Conservation (phyloP, 2,888 invertebrate genomes). For the Labia minor region DNA sequence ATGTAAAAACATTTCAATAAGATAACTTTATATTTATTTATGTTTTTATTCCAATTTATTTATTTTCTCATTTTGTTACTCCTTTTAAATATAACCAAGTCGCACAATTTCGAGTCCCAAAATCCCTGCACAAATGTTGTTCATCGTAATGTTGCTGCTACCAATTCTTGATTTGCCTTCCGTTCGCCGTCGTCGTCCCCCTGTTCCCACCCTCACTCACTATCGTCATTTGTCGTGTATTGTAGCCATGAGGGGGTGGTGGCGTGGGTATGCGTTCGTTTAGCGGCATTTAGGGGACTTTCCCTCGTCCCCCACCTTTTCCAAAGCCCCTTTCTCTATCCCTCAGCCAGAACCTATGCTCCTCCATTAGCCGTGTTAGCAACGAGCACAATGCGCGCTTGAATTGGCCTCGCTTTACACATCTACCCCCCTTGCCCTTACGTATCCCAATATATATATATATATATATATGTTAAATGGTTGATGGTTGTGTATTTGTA, state of each 20-base stretch:
- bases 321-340: not conserved
- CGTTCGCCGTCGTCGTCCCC: not conserved
- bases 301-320: not conserved
- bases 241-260: not conserved
- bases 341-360: not conserved
- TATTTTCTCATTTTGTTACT: too few species aligned
- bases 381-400: slow-evolving; percentile 7
- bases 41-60: too few species aligned
- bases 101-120: not conserved
- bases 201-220: not conserved
- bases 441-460: not conserved
- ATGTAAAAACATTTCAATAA: too few species aligned
- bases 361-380: slow-evolving; percentile 9
- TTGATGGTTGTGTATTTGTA: not conserved
- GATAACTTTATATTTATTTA: too few species aligned
- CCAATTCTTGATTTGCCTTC: slow-evolving; percentile 4
- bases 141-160: not conserved
- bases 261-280: not conserved
- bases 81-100: too few species aligned
- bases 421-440: not conserved
- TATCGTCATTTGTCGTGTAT: not conserved
- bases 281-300: not conserved
- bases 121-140: slow-evolving; percentile 3
- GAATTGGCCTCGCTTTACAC: slow-evolving; percentile 4
- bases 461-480: not conserved